Conservation (phyloP, 2,797 vertebrate species). For the Eulemur albifrons region DNA sequence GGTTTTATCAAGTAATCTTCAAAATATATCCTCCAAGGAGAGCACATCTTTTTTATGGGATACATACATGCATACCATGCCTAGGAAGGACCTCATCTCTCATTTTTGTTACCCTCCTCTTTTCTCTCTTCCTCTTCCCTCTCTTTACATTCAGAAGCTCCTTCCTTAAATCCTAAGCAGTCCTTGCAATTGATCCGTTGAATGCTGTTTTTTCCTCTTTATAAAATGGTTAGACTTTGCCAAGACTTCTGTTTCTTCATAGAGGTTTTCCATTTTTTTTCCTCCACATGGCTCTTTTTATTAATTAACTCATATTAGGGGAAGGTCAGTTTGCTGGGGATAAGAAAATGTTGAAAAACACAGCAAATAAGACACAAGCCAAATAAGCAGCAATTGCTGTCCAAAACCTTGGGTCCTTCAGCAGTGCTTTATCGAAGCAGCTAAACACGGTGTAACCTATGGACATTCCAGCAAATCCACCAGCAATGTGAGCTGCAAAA, state of each 20-base stretch:
- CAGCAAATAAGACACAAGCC: slow-evolving; percentile 88
- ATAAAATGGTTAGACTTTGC: background rate
- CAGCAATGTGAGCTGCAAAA: slow-evolving; percentile 94
- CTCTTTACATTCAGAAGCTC: background rate
- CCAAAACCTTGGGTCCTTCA: slow-evolving; percentile 94
- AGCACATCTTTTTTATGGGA: background rate
- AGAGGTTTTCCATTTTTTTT: background rate
- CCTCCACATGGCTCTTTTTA: background rate
- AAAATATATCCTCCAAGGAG: background rate
- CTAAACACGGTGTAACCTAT: slow-evolving; percentile 95
- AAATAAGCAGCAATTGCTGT: slow-evolving; percentile 89
- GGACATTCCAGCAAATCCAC: slow-evolving; percentile 92
- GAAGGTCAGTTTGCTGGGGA: slow-evolving; percentile 85
- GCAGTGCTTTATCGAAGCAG: slow-evolving; percentile 88
- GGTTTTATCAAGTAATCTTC: background rate
- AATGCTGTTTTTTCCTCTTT: background rate
- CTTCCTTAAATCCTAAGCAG: background rate
- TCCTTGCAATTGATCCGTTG: background rate
- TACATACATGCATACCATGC: background rate
- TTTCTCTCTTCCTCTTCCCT: background rate
- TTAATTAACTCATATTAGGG: background rate
- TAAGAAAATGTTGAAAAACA: slow-evolving; percentile 92
- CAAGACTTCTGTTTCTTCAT: slow-evolving; percentile 29
- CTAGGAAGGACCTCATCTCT: background rate
- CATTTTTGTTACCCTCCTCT: background rate